A percentile compares a stretch with the other conserved stretches of the same genome.
These are phyloP conservation scores for Brachirus orientalis DNA, from an alignment of 2,113 vertebrate genomes.

Conservation along the genomic window DNA sequence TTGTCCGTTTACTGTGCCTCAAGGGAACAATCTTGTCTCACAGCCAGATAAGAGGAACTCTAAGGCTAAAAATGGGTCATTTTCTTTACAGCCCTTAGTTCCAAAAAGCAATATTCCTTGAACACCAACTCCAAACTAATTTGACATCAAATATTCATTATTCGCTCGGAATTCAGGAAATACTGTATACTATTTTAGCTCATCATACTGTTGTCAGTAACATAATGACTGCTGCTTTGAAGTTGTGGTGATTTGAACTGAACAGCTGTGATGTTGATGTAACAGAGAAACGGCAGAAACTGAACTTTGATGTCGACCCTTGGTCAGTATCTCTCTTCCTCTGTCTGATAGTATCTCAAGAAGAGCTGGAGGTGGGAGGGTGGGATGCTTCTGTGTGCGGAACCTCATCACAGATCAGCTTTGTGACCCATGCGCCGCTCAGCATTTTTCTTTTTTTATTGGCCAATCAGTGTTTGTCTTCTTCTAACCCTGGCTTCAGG, in stretches of 20 bases:
- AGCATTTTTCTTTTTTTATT: slow-evolving; percentile 51
- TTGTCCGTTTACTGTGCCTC: slow-evolving; percentile 24
- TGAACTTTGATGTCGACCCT: not conserved
- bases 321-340: slow-evolving; percentile 5
- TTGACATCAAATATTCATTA: too few relatives aligned
- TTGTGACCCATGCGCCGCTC: slow-evolving; percentile 8
- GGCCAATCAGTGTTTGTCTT: slow-evolving; percentile 31
- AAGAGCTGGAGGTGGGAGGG: not conserved
- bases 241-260: not conserved
- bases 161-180: too few relatives aligned
- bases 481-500: slow-evolving; percentile 1
- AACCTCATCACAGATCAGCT: slow-evolving; percentile 17
- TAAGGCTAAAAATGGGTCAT: not conserved
- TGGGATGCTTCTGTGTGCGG: not conserved
- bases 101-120: not conserved
- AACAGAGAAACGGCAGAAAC: slow-evolving; percentile 6
- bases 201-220: slow-evolving; percentile 5
- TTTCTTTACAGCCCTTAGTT: not conserved
- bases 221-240: slow-evolving; percentile 1
- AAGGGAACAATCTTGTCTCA: slow-evolving; percentile 27
- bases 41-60: slow-evolving; percentile 5
- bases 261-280: slow-evolving; percentile 21
- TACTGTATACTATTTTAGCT: not conserved
- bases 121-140: too few relatives aligned
- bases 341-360: slow-evolving; percentile 30